Conservation (phyloP, 2,113 vertebrate genomes). For the Turnix velox region DNA sequence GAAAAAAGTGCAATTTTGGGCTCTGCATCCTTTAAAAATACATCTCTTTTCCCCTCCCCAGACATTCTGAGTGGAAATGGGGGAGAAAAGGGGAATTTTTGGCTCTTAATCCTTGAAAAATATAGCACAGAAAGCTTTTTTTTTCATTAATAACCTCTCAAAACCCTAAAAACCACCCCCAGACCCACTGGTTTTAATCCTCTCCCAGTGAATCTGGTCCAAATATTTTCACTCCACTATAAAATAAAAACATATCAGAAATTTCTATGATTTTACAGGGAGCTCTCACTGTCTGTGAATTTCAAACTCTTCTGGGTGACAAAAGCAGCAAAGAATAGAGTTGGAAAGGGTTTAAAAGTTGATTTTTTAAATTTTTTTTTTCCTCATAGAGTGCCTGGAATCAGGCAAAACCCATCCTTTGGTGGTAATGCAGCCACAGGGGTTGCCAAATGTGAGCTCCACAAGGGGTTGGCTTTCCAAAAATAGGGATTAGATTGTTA, state of each 20-base stretch:
- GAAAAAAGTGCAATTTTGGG: no score
- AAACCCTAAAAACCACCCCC: neutral
- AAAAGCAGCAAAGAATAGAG: neutral
- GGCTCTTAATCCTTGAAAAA: no score
- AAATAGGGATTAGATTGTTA: neutral
- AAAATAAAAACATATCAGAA: neutral
- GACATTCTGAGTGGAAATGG: no score
- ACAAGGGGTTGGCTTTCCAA: neutral
- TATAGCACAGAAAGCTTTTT: neutral
- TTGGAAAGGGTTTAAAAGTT: neutral
- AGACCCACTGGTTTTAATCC: neutral
- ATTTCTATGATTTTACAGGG: neutral
- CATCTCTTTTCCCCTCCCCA: no score
- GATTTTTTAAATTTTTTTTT: no score
- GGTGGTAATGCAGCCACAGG: neutral
- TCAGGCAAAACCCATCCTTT: conserved; percentile 4
- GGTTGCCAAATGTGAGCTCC: neutral
- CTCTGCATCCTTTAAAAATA: no score
- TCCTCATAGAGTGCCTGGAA: neutral
- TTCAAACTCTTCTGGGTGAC: neutral
- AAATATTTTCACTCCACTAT: neutral
- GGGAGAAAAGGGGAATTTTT: no score
- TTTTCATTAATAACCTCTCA: neutral
- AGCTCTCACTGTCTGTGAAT: neutral
- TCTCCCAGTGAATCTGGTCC: neutral